A percentile compares a stretch with the other conserved stretches of the same genome.
Evolutionary conservation across 2,888 invertebrate species (phyloP).

Genomic region (Harmothoe impar): DNA sequence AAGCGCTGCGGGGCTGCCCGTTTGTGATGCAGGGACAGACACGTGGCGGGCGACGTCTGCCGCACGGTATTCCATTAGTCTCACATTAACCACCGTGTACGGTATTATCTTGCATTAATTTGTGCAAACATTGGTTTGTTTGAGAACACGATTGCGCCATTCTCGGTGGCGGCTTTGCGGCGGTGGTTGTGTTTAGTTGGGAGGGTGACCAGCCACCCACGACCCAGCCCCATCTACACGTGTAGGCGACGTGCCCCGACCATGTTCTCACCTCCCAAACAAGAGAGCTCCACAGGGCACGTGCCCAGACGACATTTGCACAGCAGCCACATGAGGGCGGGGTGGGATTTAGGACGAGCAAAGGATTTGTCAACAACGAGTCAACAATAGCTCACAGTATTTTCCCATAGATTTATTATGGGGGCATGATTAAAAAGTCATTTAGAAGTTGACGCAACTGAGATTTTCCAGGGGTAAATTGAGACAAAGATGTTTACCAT

Average conservation of each 20-base stretch:
- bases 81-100: constrained; percentile 48
- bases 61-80: constrained; percentile 45
- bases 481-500: no score
- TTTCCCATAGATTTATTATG: background rate
- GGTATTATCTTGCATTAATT: constrained; percentile 37
- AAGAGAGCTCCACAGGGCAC: constrained; percentile 46
- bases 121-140: constrained; percentile 48
- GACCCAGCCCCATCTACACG: background rate
- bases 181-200: constrained; percentile 19
- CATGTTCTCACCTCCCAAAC: constrained; percentile 38
- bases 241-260: background rate
- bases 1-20: background rate
- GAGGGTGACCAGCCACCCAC: constrained; percentile 21
- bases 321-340: background rate
- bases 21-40: constrained; percentile 40
- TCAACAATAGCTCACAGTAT: background rate
- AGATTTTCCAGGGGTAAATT: no score
- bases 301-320: background rate
- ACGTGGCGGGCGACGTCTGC: constrained; percentile 37
- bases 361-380: background rate
- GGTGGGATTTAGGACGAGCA: constrained; percentile 23
- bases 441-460: no score
- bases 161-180: background rate
- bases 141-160: constrained; percentile 54
- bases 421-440: no score